phyloP scores from a whole-genome alignment of 2,113 vertebrate species.

The Diadophis punctatus region DNA sequence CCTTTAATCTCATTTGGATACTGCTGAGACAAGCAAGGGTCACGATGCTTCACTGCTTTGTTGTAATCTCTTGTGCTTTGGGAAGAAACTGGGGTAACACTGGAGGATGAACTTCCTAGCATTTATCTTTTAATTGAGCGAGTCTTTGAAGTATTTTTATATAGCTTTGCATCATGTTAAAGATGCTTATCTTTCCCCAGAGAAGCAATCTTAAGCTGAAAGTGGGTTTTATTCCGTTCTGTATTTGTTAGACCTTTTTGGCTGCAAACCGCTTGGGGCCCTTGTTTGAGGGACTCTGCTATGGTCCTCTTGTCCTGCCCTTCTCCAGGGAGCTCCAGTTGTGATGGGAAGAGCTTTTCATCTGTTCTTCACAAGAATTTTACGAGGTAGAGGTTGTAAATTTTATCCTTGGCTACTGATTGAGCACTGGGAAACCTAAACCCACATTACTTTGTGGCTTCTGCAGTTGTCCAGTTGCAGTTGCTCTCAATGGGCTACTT shows the following conservation, averaged over 20 bases:
- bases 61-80: not conserved
- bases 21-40: not conserved
- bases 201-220: not conserved
- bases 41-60: accelerated
- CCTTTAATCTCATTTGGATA: too few relatives aligned
- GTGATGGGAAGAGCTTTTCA: not conserved
- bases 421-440: not conserved
- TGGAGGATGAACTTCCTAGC: not conserved
- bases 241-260: not conserved
- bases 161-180: not conserved
- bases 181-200: not conserved
- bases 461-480: not conserved
- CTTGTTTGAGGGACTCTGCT: not conserved
- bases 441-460: not conserved
- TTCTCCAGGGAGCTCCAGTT: not conserved
- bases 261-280: not conserved
- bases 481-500: not conserved
- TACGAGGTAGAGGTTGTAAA: not conserved
- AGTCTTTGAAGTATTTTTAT: too few relatives aligned
- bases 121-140: not conserved
- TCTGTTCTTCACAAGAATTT: not conserved
- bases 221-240: not conserved
- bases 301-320: not conserved
- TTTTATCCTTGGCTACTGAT: not conserved
- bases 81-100: not conserved